These are phyloP conservation scores for Caenorhabditis elegans DNA, from an alignment of 1,140 invertebrate genomes.

Conservation along the genomic window WBcel235 BX284605.5:13815001-13815500, in stretches of 20 bases:
- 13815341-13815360: not conserved
- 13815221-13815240: not conserved
- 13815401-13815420: not conserved
- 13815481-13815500: not conserved
- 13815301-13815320: not conserved
- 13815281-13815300: not conserved
- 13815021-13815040: constrained; percentile 2
- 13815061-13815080: not conserved
- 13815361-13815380: too few species aligned
- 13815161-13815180: not conserved
- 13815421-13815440: not conserved
- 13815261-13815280: not conserved
- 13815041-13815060: constrained; percentile 14
- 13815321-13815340: not conserved
- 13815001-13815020: not conserved
- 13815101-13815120: not conserved
- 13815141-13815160: not conserved
- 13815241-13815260: constrained; percentile 20
- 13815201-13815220: not conserved
- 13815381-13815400: too few species aligned
- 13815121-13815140: too few species aligned
- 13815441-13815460: not conserved
- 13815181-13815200: not conserved
- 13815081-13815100: not conserved
- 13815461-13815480: not conserved